These are phyloP conservation scores for Tetragonisca angustula DNA, from an alignment of 2,888 invertebrate species.

Conservation along the genomic window DNA sequence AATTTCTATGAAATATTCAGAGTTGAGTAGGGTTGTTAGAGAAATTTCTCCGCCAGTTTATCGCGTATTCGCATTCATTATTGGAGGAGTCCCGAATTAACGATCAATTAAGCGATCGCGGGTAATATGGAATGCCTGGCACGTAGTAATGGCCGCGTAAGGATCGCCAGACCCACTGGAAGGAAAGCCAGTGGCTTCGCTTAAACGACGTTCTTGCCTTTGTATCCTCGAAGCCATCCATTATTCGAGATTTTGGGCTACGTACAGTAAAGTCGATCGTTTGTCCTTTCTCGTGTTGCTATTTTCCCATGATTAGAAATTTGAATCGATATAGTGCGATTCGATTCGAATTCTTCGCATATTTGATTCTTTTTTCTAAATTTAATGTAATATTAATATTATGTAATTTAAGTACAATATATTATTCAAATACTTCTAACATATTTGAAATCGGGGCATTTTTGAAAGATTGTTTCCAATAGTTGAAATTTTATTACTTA, in stretches of 20 bases:
- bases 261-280: slow-evolving; percentile 20
- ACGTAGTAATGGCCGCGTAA: slow-evolving; percentile 74
- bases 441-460: too few species aligned
- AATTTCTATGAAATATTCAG: slow-evolving; percentile 51
- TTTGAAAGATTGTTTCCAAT: too few species aligned
- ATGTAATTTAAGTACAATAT: too few species aligned
- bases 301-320: background rate
- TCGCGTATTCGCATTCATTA: slow-evolving; percentile 71
- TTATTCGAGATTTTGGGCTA: slow-evolving; percentile 40
- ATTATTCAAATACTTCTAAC: too few species aligned
- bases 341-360: background rate
- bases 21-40: background rate
- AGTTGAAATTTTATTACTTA: too few species aligned
- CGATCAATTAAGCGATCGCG: slow-evolving; percentile 78
- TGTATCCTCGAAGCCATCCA: slow-evolving; percentile 34
- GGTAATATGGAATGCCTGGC: slow-evolving; percentile 73
- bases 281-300: background rate
- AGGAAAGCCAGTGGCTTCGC: slow-evolving; percentile 23
- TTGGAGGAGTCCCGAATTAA: slow-evolving; percentile 72
- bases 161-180: slow-evolving; percentile 50
- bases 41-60: slow-evolving; percentile 51
- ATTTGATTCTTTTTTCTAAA: background rate
- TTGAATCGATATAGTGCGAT: too few species aligned
- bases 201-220: slow-evolving; percentile 31
- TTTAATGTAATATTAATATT: background rate